These are phyloP conservation scores for Volucella bombylans DNA, from an alignment of 2,888 invertebrate species.

Conservation along the genomic window DNA sequence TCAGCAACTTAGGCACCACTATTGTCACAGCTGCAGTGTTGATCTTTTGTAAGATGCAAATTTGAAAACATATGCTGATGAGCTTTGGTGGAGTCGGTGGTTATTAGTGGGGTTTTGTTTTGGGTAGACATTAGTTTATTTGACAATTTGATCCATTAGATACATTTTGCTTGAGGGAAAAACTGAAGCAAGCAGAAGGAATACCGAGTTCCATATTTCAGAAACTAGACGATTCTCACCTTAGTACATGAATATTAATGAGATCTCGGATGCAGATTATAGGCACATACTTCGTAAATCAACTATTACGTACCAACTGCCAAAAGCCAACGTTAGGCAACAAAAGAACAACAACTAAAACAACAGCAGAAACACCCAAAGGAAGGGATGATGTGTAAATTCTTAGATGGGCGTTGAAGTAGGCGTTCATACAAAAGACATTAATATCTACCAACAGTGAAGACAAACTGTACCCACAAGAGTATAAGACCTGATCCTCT, in stretches of 20 bases:
- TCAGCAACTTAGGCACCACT: no score
- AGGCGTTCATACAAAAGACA: neutral
- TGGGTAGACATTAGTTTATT: constrained; percentile 29
- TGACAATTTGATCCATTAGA: constrained; percentile 53
- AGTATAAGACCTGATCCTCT: constrained; percentile 7
- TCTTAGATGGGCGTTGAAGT: neutral
- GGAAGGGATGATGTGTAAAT: neutral
- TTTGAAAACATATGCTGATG: neutral
- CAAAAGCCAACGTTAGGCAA: constrained; percentile 41
- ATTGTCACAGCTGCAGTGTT: neutral
- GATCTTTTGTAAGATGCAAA: constrained; percentile 31
- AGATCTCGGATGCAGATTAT: constrained; percentile 49
- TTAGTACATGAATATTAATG: constrained; percentile 58
- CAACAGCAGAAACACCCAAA: no score
- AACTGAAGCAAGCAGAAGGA: neutral
- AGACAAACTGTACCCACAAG: constrained; percentile 3
- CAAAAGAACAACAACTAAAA: neutral
- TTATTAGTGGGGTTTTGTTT: neutral
- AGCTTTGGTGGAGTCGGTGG: neutral
- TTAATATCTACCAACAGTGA: neutral
- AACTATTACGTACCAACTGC: constrained; percentile 40
- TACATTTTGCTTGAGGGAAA: constrained; percentile 28
- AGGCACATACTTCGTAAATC: constrained; percentile 48
- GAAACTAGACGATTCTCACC: constrained; percentile 44
- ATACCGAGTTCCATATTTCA: no score